Evolutionary conservation across 2,113 vertebrate genomes (phyloP).

Genomic region (Megalops atlanticus): DNA sequence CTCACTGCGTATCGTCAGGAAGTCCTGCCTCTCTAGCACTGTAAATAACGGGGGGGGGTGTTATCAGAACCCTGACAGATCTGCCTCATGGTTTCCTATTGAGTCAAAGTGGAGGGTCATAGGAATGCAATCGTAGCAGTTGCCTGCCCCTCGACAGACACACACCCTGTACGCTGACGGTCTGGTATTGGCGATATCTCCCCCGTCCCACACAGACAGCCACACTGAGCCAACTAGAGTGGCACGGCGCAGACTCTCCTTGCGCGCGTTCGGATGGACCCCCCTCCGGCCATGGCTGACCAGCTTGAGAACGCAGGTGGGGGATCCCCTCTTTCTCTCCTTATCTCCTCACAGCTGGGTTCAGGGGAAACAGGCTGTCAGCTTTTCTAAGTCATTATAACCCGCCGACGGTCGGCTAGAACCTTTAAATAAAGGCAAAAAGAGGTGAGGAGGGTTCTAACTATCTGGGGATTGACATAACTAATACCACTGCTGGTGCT

Average conservation of each 20-base stretch:
- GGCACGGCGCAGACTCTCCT: not conserved
- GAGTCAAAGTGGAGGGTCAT: slow-evolving; percentile 4
- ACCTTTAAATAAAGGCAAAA: not conserved
- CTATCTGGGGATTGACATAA: not conserved
- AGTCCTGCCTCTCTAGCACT: not conserved
- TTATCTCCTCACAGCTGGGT: not conserved
- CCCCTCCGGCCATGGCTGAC: slow-evolving; percentile 12
- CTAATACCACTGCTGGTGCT: not conserved
- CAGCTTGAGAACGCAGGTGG: slow-evolving; percentile 26
- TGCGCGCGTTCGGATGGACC: not conserved
- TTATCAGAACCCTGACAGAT: slow-evolving; percentile 24
- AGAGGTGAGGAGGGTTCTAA: not conserved
- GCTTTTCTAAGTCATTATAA: not conserved
- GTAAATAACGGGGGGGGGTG: not conserved
- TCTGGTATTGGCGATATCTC: not conserved
- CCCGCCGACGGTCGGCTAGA: not conserved
- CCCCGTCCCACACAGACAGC: not conserved
- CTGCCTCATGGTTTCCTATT: slow-evolving; percentile 20
- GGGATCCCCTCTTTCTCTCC: slow-evolving; percentile 15
- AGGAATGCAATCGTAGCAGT: not conserved
- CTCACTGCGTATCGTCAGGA: not conserved
- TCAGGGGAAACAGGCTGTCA: not conserved
- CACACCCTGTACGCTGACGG: not conserved
- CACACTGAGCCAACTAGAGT: not conserved
- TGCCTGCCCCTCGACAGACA: not conserved